These are phyloP conservation scores for Brenthis daphne DNA, from an alignment of 2,888 invertebrate genomes.

Conservation along the genomic window DNA sequence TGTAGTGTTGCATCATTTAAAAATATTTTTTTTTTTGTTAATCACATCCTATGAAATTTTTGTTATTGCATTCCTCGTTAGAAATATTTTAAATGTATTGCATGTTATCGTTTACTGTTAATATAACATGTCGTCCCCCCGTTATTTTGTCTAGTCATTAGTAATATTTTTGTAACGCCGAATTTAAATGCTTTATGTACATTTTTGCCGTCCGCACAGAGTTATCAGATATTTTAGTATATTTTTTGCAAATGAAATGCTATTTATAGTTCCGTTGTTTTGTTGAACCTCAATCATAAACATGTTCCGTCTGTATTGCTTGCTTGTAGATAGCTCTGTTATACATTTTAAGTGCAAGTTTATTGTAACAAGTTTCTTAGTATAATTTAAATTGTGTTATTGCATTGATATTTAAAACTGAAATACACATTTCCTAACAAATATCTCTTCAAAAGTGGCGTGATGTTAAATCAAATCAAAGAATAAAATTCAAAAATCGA, in stretches of 20 bases:
- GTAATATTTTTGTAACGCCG: constrained; percentile 11
- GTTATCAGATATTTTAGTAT: constrained; percentile 20
- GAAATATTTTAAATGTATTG: too few species aligned
- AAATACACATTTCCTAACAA: too few species aligned
- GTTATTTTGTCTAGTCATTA: constrained; percentile 23
- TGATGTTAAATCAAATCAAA: too few species aligned
- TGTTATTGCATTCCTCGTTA: too few species aligned
- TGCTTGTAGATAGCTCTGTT: constrained; percentile 22
- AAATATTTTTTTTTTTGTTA: too few species aligned
- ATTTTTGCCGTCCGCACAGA: constrained; percentile 31
- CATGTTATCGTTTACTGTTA: too few species aligned
- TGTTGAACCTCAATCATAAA: constrained; percentile 10
- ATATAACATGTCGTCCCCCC: not conserved
- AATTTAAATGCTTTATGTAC: constrained; percentile 24
- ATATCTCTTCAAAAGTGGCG: too few species aligned
- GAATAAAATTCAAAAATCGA: too few species aligned
- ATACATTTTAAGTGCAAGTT: not conserved
- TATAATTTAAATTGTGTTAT: not conserved
- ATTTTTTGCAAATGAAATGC: constrained; percentile 18
- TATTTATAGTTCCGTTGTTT: constrained; percentile 14
- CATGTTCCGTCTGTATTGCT: constrained; percentile 33
- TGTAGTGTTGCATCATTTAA: too few species aligned
- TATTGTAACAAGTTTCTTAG: constrained; percentile 14
- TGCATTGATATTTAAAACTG: too few species aligned
- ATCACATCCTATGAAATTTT: too few species aligned